Percentiles rank a stretch among this genome's conserved stretches.
Evolutionary conservation across 2,797 vertebrate genomes (phyloP).

Genomic region (Sibirionetta formosa): DNA sequence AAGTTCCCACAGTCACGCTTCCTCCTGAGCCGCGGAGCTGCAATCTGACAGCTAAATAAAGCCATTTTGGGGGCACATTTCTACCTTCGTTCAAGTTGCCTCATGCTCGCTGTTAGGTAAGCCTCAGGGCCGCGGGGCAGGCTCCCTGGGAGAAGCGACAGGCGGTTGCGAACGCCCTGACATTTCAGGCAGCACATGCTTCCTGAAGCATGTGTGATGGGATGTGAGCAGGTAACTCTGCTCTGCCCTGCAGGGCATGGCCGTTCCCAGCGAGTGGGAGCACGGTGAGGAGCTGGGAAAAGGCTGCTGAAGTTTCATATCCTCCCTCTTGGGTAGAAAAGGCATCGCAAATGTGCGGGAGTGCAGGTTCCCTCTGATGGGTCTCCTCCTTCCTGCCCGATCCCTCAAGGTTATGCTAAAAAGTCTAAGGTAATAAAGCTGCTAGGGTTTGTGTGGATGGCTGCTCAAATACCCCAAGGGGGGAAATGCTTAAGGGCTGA

Average conservation of each 20-base stretch:
- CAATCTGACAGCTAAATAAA: background rate
- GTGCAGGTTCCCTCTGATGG: background rate
- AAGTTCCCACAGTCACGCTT: slow-evolving; percentile 22
- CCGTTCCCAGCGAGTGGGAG: background rate
- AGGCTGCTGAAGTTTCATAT: background rate
- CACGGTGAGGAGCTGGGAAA: background rate
- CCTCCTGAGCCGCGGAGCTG: background rate
- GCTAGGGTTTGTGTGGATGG: background rate
- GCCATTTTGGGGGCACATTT: background rate
- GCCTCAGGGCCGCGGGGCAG: background rate
- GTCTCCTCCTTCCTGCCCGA: background rate
- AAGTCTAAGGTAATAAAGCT: background rate
- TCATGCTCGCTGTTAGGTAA: accelerated
- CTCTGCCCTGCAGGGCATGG: background rate
- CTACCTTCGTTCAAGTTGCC: background rate
- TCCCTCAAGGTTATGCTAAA: background rate
- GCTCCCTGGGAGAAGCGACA: background rate
- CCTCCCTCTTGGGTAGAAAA: background rate
- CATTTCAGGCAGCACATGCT: background rate
- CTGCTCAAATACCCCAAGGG: background rate
- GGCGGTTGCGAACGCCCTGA: accelerated
- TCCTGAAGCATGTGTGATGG: accelerated
- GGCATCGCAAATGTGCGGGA: background rate
- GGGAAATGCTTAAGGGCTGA: background rate
- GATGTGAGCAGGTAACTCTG: background rate